These are phyloP conservation scores for Passerina amoena DNA, from an alignment of 2,113 vertebrate genomes.

Conservation along the genomic window DNA sequence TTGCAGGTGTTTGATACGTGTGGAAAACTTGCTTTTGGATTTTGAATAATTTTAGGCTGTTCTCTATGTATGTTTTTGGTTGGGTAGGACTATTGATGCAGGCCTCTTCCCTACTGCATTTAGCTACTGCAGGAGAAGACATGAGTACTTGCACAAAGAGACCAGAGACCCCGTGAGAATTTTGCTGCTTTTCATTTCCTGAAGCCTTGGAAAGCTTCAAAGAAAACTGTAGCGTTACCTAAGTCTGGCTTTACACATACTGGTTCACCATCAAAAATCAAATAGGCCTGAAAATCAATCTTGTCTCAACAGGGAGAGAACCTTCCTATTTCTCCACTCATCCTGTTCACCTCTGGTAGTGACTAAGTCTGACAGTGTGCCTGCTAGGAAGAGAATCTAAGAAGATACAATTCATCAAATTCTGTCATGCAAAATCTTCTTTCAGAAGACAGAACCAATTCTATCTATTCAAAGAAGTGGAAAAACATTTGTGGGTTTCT, in stretches of 20 bases:
- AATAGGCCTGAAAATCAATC: background rate
- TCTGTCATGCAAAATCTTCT: conserved; percentile 41
- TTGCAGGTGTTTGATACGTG: background rate
- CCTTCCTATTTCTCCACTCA: background rate
- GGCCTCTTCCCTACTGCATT: background rate
- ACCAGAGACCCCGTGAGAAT: background rate
- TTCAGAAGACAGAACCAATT: conserved; percentile 50
- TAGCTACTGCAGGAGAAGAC: background rate
- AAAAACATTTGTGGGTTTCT: conserved; percentile 45
- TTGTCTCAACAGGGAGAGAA: background rate
- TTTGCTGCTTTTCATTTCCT: background rate
- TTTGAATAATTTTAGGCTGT: background rate
- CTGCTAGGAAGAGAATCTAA: conserved; percentile 31
- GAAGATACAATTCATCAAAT: conserved; percentile 39
- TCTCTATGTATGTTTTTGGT: background rate
- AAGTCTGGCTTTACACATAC: background rate
- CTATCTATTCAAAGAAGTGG: conserved; percentile 25
- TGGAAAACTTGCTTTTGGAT: background rate
- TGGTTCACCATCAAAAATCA: background rate
- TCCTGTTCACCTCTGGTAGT: background rate
- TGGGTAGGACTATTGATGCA: background rate
- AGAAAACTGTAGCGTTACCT: background rate
- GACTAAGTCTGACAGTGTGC: conserved; percentile 30
- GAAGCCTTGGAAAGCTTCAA: background rate
- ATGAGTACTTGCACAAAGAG: background rate